A percentile compares a stretch with the other conserved stretches of the same genome.
Evolutionary conservation across 1,140 invertebrate genomes (phyloP).

Genomic region (Schlechtendalia chinensis): DNA sequence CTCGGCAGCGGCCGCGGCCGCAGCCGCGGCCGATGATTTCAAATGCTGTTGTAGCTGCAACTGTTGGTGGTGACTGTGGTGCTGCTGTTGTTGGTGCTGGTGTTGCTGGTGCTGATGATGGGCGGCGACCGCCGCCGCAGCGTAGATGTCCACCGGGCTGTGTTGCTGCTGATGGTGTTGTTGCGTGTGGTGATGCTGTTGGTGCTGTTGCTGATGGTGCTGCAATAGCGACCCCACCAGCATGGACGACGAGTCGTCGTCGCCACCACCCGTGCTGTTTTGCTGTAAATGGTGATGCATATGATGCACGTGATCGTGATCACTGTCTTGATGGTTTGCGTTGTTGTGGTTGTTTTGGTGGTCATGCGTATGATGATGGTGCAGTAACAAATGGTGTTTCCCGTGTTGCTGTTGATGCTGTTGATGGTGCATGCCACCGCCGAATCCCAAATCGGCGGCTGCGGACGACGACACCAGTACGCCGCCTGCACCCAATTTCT

Average conservation of each 20-base stretch:
- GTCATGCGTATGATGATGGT: conserved; percentile 15
- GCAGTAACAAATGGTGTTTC: conserved; percentile 12
- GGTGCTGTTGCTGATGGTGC: conserved; percentile 26
- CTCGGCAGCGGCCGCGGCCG: conserved; percentile 56
- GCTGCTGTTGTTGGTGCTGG: conserved; percentile 56
- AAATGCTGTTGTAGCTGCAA: conserved; percentile 56
- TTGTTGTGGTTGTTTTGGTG: conserved; percentile 41
- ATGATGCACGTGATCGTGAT: conserved; percentile 50
- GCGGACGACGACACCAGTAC: conserved; percentile 1
- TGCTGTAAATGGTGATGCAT: conserved; percentile 34
- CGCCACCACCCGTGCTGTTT: conserved; percentile 15
- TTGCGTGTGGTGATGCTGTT: conserved; percentile 12
- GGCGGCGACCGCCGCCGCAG: conserved; percentile 49
- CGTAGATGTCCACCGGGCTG: conserved; percentile 53
- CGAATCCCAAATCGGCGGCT: conserved; percentile 25
- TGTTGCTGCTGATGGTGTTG: conserved; percentile 52
- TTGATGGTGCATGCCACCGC: conserved; percentile 25
- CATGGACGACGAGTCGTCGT: conserved; percentile 25
- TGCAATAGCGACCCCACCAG: conserved; percentile 1
- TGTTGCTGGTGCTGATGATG: conserved; percentile 50
- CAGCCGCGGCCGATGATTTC: conserved; percentile 55
- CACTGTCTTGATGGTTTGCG: conserved; percentile 45
- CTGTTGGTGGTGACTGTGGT: conserved; percentile 52
- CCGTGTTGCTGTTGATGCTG: conserved; percentile 4
- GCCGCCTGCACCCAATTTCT: background rate